Base-by-base conservation (phyloP, 2,888 invertebrate species). In the Epinotia bilunana region DNA sequence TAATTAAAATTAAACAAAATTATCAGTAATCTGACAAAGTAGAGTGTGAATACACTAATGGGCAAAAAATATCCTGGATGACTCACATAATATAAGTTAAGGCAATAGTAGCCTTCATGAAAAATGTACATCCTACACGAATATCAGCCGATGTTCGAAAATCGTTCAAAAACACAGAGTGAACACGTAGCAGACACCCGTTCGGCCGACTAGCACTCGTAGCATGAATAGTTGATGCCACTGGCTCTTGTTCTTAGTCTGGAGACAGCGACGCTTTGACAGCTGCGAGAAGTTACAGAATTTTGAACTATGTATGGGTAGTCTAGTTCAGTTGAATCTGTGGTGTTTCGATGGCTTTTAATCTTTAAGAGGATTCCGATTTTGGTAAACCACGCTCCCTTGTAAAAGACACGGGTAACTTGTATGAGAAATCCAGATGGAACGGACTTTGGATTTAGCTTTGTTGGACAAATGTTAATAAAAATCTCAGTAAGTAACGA, bases 221-320 rank as follows among this genome's bases (percentile, higher is more conserved):
- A 33, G 69, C 70, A 74, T 74, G 74, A 70, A 74, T 74, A 74
- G 60, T 64, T 74, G 74, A 74, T 74, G 64, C 13, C 70, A 60
- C 74, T 71, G 39, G 5, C 69, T 74, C 74, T 74, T 74, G 74
- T 71, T 74, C 74, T 74, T 71, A 70, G 74, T 71, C 74, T 74
- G 70, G 64, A 74, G 74, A 63, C 63, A 46, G 68, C 23, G 53
- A 64, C 60, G 73, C 74, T 65, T 74, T 74, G 74, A 74, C 70
- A 65, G 74, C 64, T 65, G 43, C 64, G 74, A 71, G 72, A 65
- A 74, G 70, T 65, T 74, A 60, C 39, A 58, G 60, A 74, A 74
- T 74, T 74, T 74, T 60, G 43, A 68, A 73, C 61, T 39, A 74
- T 69, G 23, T 33, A 64, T 65, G 23, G 60, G 39, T 28, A 23